These are phyloP conservation scores for Sitobion miscanthi DNA, from an alignment of 1,140 invertebrate species.

Conservation along the genomic window DNA sequence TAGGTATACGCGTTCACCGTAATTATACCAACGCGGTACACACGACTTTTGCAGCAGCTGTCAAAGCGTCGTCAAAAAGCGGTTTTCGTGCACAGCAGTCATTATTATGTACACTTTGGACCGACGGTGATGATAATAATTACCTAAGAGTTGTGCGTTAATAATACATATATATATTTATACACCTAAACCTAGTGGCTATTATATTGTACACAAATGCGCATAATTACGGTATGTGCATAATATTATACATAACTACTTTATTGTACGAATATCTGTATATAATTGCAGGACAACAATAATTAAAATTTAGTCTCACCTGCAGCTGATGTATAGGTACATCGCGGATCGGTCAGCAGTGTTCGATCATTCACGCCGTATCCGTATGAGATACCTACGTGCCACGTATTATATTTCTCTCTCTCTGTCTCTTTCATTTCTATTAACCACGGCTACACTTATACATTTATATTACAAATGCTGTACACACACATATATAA, in stretches of 20 bases:
- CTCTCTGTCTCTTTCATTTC: not conserved
- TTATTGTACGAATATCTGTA: not conserved
- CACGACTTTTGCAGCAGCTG: not conserved
- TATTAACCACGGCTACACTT: not conserved
- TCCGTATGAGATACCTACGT: not conserved
- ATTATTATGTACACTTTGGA: not conserved
- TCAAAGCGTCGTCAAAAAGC: conserved; percentile 14
- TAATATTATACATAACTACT: not conserved
- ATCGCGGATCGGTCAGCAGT: not conserved
- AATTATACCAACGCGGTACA: not conserved
- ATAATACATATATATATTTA: not conserved
- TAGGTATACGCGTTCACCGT: not conserved
- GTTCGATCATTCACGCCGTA: not conserved
- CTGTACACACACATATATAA: not conserved
- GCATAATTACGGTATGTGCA: not conserved
- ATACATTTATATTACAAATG: not conserved
- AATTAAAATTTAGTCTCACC: not conserved
- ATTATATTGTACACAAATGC: not conserved
- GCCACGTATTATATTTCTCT: not conserved
- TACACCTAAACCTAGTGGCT: not conserved
- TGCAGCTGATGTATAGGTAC: not conserved
- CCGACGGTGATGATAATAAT: not conserved
- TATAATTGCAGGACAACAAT: not conserved
- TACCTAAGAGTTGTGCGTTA: not conserved
- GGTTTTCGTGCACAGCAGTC: not conserved